Evolutionary conservation across 2,888 invertebrate genomes (phyloP), one percentile per base, ranked within the genome.

Genomic region (Tortricodes alternella): DNA sequence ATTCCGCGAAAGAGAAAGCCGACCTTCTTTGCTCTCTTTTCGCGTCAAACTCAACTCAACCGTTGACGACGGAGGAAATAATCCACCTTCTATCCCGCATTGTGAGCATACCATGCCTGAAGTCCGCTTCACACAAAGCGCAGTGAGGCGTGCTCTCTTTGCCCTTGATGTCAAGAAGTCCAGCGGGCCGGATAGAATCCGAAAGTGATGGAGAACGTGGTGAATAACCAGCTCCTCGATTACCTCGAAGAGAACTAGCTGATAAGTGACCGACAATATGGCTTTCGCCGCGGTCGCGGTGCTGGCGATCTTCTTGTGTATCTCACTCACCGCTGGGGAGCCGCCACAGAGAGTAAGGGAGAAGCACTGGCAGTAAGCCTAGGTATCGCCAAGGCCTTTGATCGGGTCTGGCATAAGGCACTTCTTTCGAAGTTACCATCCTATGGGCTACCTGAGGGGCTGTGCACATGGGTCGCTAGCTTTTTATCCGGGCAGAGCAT

Each of bases 401-500:
- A 38, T 38, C 38, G 53, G 29, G 44, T 46, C 6, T 46, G 44
- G 46, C 44, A 53, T 44, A 35, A 27, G 16, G 44, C 34, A 18
- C 52, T 52, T 35, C 16, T 37, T n/a, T 44, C 37, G 19, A 53
- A 53, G 46, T 19, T 38, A 11, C 38, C 44, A 27, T 46, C 37
- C 11, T 53, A 38, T 9, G 46, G 53, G 19, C 46, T 53, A 18
- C 38, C 53, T 38, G 46, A 46, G 46, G 46, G 37, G 19, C 34
- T 52, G 19, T 53, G 53, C 46, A 21, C 11, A n/a, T 52, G 44
- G 52, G 3, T 44, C 0, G 18, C 32, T 3, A 19, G 46, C 19
- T 34, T 34, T 34, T 3, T 29, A 1, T 8, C 9, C 0, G 11
- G 24, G 24, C 1, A 9, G 8, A 8, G 24, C 24, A 24, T 24